Conservation (phyloP, 2,113 vertebrate species). For the Formicarius rufipectus region DNA sequence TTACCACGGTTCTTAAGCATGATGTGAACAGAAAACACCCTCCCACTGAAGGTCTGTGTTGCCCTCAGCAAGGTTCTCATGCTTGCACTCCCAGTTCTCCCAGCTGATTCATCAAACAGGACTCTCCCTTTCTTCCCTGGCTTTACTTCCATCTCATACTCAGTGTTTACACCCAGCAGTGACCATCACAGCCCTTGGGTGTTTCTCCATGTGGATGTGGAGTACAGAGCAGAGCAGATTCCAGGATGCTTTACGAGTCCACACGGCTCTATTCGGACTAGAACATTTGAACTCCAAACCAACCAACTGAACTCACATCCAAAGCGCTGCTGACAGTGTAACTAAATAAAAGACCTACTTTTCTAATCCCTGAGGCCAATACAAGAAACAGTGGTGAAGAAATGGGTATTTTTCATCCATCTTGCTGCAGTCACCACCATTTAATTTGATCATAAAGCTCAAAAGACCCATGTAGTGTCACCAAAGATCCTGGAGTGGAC, state of each 20-base stretch:
- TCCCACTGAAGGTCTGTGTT: background rate
- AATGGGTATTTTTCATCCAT: constrained; percentile 25
- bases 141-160: background rate
- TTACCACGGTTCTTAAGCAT: background rate
- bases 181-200: background rate
- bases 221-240: background rate
- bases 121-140: background rate
- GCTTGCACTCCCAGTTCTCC: background rate
- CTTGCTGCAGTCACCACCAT: background rate
- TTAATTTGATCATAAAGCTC: constrained; percentile 33
- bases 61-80: background rate
- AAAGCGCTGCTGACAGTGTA: constrained; percentile 42
- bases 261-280: background rate
- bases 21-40: background rate
- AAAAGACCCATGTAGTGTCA: background rate
- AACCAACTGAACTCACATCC: constrained; percentile 34
- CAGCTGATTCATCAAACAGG: background rate
- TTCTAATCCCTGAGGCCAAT: constrained; percentile 39
- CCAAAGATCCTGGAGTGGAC: constrained; percentile 1
- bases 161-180: background rate
- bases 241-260: background rate
- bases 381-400: constrained; percentile 18
- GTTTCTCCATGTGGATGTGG: background rate
- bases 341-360: constrained; percentile 44
- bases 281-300: constrained; percentile 48